A percentile compares a stretch with the other conserved stretches of the same genome.
Evolutionary conservation across 2,888 invertebrate species (phyloP).

Genomic region (Cheilosia vulpina): DNA sequence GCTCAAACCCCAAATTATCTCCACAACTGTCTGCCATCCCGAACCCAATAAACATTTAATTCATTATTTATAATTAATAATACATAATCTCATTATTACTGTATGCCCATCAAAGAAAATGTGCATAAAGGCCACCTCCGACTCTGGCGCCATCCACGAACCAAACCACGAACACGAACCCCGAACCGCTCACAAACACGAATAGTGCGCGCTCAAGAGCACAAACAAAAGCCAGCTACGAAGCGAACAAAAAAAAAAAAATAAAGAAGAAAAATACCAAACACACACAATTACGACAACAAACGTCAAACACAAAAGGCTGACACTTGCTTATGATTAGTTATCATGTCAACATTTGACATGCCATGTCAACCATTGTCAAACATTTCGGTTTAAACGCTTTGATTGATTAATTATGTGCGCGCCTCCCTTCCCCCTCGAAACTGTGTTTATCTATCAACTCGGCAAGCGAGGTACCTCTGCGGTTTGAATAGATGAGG

Average conservation of each 20-base stretch:
- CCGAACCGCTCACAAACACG: slow-evolving; percentile 33
- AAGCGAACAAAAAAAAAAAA: not conserved
- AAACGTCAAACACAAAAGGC: slow-evolving; percentile 70
- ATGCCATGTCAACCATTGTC: slow-evolving; percentile 75
- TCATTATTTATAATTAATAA: slow-evolving; percentile 59
- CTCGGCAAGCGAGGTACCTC: slow-evolving; percentile 10
- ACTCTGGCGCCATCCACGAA: slow-evolving; percentile 60
- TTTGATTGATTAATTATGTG: slow-evolving; percentile 75
- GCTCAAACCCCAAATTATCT: slow-evolving; percentile 9
- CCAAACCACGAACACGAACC: no score
- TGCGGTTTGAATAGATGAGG: slow-evolving; percentile 53
- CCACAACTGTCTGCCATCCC: not conserved
- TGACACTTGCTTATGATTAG: slow-evolving; percentile 74
- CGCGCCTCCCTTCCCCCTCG: slow-evolving; percentile 28
- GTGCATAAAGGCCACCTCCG: slow-evolving; percentile 22
- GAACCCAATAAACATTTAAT: slow-evolving; percentile 28
- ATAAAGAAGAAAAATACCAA: slow-evolving; percentile 22
- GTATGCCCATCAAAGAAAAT: slow-evolving; percentile 22
- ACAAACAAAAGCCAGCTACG: slow-evolving; percentile 28
- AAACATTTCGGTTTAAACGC: slow-evolving; percentile 71
- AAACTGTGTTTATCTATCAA: slow-evolving; percentile 7
- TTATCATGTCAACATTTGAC: slow-evolving; percentile 75
- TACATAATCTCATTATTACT: slow-evolving; percentile 67
- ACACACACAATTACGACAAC: slow-evolving; percentile 54
- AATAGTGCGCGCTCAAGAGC: slow-evolving; percentile 39